phyloP scores from a whole-genome alignment of 2,113 vertebrate species.

The Datnioides undecimradiatus region DNA sequence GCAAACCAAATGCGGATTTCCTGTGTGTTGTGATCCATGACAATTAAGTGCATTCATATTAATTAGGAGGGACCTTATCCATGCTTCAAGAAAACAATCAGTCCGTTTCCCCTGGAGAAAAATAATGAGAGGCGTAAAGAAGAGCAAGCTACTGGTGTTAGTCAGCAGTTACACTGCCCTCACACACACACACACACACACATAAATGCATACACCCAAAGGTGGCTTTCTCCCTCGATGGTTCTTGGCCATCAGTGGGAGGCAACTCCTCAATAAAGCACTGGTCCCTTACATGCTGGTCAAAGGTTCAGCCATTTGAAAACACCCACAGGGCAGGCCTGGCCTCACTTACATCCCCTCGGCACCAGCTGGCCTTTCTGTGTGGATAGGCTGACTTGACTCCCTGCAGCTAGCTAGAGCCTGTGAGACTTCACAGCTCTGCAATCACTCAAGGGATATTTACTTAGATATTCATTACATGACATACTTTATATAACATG shows the following conservation, averaged over 20 bases:
- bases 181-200: conserved; percentile 38
- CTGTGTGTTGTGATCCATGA: conserved; percentile 80
- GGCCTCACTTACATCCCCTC: conserved; percentile 68
- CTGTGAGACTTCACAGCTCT: conserved; percentile 39
- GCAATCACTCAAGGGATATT: conserved; percentile 38
- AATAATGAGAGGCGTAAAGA: conserved; percentile 34
- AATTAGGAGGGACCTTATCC: conserved; percentile 72
- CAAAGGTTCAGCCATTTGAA: conserved; percentile 74
- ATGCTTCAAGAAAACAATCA: conserved; percentile 52
- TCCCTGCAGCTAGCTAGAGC: conserved; percentile 50
- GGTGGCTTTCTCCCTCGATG: conserved; percentile 52
- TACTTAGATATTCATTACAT: conserved; percentile 2
- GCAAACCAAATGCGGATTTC: conserved; percentile 52
- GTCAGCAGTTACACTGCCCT: not conserved
- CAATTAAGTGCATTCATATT: conserved; percentile 78
- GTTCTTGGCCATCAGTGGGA: conserved; percentile 50
- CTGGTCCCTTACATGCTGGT: conserved; percentile 42
- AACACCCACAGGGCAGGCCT: conserved; percentile 74
- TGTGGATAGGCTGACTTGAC: conserved; percentile 63
- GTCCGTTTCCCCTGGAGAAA: conserved; percentile 35
- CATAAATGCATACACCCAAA: too few relatives aligned
- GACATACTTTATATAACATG: not conserved
- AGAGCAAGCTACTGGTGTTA: conserved; percentile 18
- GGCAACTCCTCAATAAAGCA: conserved; percentile 34
- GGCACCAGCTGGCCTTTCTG: conserved; percentile 74